Evolutionary conservation across 1,140 invertebrate genomes (phyloP).

Genomic region (Mizuhopecten yessoensis): DNA sequence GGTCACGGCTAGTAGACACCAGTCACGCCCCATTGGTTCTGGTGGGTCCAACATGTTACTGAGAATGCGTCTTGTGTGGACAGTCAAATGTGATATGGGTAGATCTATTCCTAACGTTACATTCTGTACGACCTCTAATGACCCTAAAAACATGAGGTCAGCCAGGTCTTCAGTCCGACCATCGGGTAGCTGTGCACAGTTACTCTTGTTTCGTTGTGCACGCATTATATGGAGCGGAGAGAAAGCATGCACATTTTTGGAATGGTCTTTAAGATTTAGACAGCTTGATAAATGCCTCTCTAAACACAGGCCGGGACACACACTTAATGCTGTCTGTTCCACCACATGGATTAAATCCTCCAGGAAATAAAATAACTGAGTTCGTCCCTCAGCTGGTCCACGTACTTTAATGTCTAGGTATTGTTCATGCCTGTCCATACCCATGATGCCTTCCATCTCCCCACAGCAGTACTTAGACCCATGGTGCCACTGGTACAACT

Average conservation of each 20-base stretch:
- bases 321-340: constrained; percentile 87
- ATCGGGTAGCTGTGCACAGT: constrained; percentile 82
- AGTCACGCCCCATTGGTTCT: constrained; percentile 91
- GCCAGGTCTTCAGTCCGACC: constrained; percentile 88
- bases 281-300: constrained; percentile 88
- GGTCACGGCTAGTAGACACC: constrained; percentile 91
- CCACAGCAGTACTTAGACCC: constrained; percentile 91
- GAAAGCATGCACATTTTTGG: constrained; percentile 86
- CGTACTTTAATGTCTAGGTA: constrained; percentile 88
- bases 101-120: constrained; percentile 84
- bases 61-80: constrained; percentile 84
- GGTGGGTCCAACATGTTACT: constrained; percentile 90
- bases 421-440: constrained; percentile 85
- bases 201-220: constrained; percentile 73
- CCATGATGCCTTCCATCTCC: constrained; percentile 89
- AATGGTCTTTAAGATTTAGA: constrained; percentile 85
- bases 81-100: constrained; percentile 84
- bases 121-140: constrained; percentile 83
- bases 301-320: constrained; percentile 88
- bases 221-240: constrained; percentile 87
- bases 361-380: constrained; percentile 88
- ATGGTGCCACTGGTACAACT: constrained; percentile 92
- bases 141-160: constrained; percentile 89
- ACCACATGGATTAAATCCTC: constrained; percentile 90
- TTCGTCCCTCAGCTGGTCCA: constrained; percentile 85